Base-by-base conservation (phyloP, 2,797 vertebrate genomes). In the Melanotaenia parkinsoni region DNA sequence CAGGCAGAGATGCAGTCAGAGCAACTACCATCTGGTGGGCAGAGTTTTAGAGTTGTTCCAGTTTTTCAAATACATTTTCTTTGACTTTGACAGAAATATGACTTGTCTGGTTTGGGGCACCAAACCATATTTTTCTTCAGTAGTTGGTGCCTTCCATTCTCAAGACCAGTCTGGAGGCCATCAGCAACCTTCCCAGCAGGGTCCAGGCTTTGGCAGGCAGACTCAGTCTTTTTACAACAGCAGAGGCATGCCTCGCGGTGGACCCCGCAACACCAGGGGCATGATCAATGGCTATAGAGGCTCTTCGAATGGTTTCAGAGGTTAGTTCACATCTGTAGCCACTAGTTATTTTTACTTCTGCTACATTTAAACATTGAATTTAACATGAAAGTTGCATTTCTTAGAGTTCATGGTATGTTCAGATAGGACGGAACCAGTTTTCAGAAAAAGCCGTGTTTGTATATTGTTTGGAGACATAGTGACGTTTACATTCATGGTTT, bases 271-370 rank as follows among this genome's bases (percentile, higher is more conserved):
- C 11, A 91, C 96, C 77, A 92, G 97, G 53, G 97, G 97, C 67
- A 93, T 97, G 92, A 97, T 98, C 90, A 99, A 98, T 3, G 97
- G 98, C 66, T 99, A 99, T 91, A 94, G 97, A 90, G 98, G 97
- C 80, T 95, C 96, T 1, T 95, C 97, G 4, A 99, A 99, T 51
- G 97, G 97, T 58, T 99, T 99, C 89, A 95, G 97, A 96, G 97
- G 98, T 97, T 89, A 67, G 58, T 8, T 30, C 50, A 43, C 16
- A 3, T 14, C 20, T 53, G 11, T 33, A 66, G 8, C 12, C 30
- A n/a, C 22, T 50, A 47, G 18, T 58, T 68, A 8, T 33, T 38
- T 6, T 40, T 20, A 6, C 3, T 20, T 18, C 7, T 22, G n/a
- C 20, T n/a, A 3, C 3, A 22, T 51, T n/a, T 51, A 51, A 24